Conservation (phyloP, 2,888 invertebrate genomes). For the Erpobdella octoculata region DNA sequence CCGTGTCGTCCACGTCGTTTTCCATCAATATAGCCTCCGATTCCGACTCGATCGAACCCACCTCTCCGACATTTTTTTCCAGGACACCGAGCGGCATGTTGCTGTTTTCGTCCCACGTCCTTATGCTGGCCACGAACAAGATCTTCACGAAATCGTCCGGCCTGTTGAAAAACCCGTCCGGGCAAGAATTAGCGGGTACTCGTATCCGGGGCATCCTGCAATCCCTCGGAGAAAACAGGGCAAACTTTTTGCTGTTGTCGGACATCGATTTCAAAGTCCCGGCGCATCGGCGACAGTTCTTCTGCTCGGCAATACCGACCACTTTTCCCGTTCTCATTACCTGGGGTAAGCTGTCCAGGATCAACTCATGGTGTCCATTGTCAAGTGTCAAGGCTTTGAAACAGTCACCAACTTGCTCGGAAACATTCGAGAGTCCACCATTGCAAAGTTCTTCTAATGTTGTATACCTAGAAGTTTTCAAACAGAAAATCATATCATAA, state of each 20-base stretch:
- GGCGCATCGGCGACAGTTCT: slow-evolving; percentile 61
- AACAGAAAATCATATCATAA: background rate
- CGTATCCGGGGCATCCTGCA: slow-evolving; percentile 68
- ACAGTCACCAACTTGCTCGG: background rate
- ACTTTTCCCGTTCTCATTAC: slow-evolving; percentile 56
- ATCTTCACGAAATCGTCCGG: slow-evolving; percentile 54
- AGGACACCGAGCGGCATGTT: slow-evolving; percentile 54
- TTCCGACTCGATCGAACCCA: slow-evolving; percentile 70
- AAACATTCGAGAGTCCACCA: background rate
- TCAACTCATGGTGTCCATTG: background rate
- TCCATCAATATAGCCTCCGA: slow-evolving; percentile 71
- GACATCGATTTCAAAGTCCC: slow-evolving; percentile 62
- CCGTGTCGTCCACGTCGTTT: slow-evolving; percentile 67
- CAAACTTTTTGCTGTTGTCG: slow-evolving; percentile 60
- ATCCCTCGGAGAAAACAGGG: slow-evolving; percentile 72
- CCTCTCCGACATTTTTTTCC: slow-evolving; percentile 65
- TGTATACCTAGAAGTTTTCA: background rate
- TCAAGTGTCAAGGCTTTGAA: slow-evolving; percentile 5
- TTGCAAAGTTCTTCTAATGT: slow-evolving; percentile 3
- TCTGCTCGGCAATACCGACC: slow-evolving; percentile 66
- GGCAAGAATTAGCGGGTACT: slow-evolving; percentile 63
- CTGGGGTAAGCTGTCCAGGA: background rate
- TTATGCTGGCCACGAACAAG: slow-evolving; percentile 66
- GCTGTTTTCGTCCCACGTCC: slow-evolving; percentile 58
- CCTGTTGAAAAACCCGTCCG: slow-evolving; percentile 56